Evolutionary conservation across 2,888 invertebrate species (phyloP), one percentile per base, ranked within the genome.

Genomic region (Diarsia mendica): DNA sequence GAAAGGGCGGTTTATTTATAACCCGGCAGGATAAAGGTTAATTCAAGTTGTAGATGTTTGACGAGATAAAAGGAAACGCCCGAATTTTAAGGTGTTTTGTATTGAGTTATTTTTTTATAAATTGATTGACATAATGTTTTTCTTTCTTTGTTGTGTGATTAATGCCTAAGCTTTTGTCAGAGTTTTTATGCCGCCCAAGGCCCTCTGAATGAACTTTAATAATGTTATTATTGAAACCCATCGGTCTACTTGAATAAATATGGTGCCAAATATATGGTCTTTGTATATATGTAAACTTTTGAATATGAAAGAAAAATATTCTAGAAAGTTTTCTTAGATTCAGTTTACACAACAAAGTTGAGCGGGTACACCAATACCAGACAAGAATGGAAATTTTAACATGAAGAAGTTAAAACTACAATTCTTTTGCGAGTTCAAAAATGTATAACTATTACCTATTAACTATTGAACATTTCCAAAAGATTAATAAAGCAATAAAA

Each of bases 1-100:
- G 49, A 67, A 64, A 53, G 82, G 82, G 28, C 13, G 53, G 63
- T 77, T 65, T 76, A 79, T 75, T 82, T 79, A 82, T 82, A 76
- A 64, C 39, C n/a, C 64, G 9, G 55, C n/a, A 44, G 53, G 48
- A 53, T 68, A 39, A 69, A 69, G 28, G 48, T 44, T 68, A 65
- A 68, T 76, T 53, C 33, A 67, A 60, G 51, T 75, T 75, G 60
- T 82, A 60, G 76, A 76, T 82, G 39, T 65, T 80, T 64, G 13
- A 53, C 67, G 65, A 65, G 68, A 78, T 61, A 72, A 78, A 61
- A 33, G 23, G 23, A 63, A 51, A 51, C 28, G 13, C 67, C 58
- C 44, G 39, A 61, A 71, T 64, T 49, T 80, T 49, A 28, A 65
- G 67, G 15, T 63, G n/a, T 55, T 33, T 49, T 33, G 11, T 10